Evolutionary conservation across 2,888 invertebrate species (phyloP).

Genomic region (Heterodera filipjevi): DNA sequence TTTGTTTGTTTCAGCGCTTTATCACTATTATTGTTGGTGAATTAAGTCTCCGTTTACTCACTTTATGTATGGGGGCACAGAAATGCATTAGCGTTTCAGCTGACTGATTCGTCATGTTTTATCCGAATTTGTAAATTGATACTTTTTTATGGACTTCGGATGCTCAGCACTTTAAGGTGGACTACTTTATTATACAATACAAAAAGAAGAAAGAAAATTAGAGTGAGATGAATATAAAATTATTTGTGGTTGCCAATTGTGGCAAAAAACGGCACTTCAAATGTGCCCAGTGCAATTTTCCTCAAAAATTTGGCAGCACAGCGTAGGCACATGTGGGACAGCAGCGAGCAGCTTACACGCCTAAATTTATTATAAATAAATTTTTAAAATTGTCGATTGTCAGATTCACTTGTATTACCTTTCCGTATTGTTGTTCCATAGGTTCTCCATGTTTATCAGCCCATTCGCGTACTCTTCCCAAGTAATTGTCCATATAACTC

Average conservation of each 20-base stretch:
- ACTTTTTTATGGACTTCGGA: no score
- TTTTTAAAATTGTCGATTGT: not conserved
- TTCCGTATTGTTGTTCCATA: conserved; percentile 43
- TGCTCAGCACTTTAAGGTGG: no score
- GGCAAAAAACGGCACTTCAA: not conserved
- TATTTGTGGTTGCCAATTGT: not conserved
- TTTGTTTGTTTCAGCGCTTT: no score
- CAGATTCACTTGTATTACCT: conserved; percentile 33
- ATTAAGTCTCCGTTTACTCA: no score
- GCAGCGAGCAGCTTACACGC: conserved; percentile 44
- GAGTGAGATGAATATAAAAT: not conserved
- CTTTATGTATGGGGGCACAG: no score
- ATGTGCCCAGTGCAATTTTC: conserved; percentile 38
- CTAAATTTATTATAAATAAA: no score
- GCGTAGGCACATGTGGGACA: conserved; percentile 47
- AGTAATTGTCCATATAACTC: conserved; percentile 45
- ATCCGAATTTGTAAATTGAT: no score
- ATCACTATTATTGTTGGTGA: no score
- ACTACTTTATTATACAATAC: no score
- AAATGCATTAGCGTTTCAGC: no score
- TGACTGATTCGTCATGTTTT: no score
- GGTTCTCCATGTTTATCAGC: conserved; percentile 47
- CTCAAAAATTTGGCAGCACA: conserved; percentile 45
- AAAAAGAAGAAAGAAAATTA: no score
- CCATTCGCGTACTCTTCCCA: conserved; percentile 45